Evolutionary conservation across 2,888 invertebrate genomes (phyloP).

Genomic region (Unio delphinus): DNA sequence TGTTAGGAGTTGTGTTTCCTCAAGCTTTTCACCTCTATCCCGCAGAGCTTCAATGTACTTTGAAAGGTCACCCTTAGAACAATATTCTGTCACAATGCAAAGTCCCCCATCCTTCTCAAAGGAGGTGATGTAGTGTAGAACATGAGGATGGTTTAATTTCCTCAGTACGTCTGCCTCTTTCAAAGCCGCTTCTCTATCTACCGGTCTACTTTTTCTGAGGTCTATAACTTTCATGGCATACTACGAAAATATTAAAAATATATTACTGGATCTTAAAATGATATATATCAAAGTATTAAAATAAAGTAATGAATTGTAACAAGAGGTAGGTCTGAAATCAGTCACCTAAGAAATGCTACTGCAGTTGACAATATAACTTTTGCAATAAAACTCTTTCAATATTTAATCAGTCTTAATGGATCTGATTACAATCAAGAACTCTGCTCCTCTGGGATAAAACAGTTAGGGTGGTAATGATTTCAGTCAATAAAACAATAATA

Average conservation of each 20-base stretch:
- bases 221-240: slow-evolving; percentile 70
- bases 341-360: too few relatives aligned
- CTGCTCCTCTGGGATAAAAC: too few relatives aligned
- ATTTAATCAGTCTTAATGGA: too few relatives aligned
- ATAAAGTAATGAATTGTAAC: too few relatives aligned
- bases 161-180: slow-evolving; percentile 68
- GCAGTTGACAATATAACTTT: too few relatives aligned
- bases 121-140: slow-evolving; percentile 42
- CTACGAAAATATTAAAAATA: slow-evolving; percentile 39
- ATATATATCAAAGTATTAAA: too few relatives aligned
- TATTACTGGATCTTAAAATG: too few relatives aligned
- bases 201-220: slow-evolving; percentile 59
- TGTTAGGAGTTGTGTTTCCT: slow-evolving; percentile 70
- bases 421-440: too few relatives aligned
- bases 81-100: slow-evolving; percentile 72
- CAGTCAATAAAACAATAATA: too few relatives aligned
- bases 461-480: too few relatives aligned
- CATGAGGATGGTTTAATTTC: slow-evolving; percentile 35
- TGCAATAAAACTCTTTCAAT: too few relatives aligned
- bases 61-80: slow-evolving; percentile 71
- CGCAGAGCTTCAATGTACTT: slow-evolving; percentile 62
- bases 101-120: slow-evolving; percentile 61
- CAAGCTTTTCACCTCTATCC: slow-evolving; percentile 49
- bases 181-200: slow-evolving; percentile 65
- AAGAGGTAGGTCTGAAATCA: too few relatives aligned